These are phyloP conservation scores for Eptesicus fuscus DNA, from an alignment of 2,113 vertebrate genomes.

Conservation along the genomic window DNA sequence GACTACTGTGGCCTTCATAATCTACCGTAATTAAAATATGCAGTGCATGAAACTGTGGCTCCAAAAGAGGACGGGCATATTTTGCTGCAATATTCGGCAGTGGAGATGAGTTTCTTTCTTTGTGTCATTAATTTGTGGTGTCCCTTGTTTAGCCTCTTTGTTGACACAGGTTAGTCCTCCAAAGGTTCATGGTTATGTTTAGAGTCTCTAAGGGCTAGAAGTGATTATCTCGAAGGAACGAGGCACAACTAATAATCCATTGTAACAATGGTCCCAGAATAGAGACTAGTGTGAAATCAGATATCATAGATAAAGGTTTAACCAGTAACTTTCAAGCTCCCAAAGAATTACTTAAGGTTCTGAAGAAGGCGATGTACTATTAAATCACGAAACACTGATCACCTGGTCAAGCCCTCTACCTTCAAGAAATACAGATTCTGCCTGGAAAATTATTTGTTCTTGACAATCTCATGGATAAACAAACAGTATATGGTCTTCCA, in stretches of 20 bases:
- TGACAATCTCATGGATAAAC: conserved; percentile 7
- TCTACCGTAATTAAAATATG: background rate
- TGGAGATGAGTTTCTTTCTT: conserved; percentile 33
- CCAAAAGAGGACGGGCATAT: background rate
- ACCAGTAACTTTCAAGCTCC: conserved; percentile 30
- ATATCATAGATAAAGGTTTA: background rate
- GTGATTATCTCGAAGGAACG: conserved; percentile 54
- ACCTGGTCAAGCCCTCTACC: background rate
- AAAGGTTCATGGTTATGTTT: conserved; percentile 56
- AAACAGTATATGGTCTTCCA: background rate
- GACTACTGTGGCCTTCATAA: background rate
- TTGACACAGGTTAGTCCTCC: conserved; percentile 8
- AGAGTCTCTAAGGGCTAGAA: conserved; percentile 42
- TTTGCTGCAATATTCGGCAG: background rate
- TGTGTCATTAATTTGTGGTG: conserved; percentile 27
- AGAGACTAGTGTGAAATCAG: conserved; percentile 3
- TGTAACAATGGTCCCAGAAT: background rate
- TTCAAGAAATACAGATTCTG: conserved; percentile 31
- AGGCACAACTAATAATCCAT: conserved; percentile 60
- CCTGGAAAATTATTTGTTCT: conserved; percentile 8
- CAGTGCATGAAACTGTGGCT: background rate
- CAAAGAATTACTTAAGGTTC: background rate
- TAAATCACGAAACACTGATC: conserved; percentile 3
- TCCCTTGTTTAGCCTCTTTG: conserved; percentile 4
- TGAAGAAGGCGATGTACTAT: background rate